A percentile compares a stretch with the other conserved stretches of the same genome.
These are phyloP conservation scores for Telmatochromis brichardi DNA, from an alignment of 2,113 vertebrate species.

Conservation along the genomic window DNA sequence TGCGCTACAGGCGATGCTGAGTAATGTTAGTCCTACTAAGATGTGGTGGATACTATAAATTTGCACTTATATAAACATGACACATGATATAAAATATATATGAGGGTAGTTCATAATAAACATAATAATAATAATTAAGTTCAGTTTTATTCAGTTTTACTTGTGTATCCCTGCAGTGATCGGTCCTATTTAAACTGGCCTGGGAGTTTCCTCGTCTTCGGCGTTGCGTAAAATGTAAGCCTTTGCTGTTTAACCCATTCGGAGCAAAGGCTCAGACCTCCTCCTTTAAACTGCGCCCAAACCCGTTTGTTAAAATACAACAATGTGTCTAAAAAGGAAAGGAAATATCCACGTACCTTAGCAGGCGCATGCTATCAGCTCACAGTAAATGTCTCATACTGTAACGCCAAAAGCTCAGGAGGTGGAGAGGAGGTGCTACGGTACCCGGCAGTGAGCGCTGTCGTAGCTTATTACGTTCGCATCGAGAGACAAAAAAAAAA, in stretches of 20 bases:
- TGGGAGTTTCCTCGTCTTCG: constrained; percentile 13
- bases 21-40: too few relatives aligned
- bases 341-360: constrained; percentile 39
- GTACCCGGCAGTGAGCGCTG: neutral
- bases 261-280: neutral
- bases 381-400: constrained; percentile 4
- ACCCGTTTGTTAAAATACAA: neutral
- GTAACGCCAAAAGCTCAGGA: neutral
- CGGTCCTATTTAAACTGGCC: neutral
- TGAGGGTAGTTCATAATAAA: neutral
- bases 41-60: too few relatives aligned
- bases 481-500: accelerated
- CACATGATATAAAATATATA: neutral
- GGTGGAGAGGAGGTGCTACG: constrained; percentile 33
- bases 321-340: neutral
- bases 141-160: neutral
- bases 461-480: neutral
- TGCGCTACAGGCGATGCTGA: neutral
- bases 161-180: neutral
- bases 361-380: neutral
- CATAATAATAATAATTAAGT: neutral
- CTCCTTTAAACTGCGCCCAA: neutral
- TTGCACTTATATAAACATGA: neutral
- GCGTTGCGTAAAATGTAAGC: neutral
- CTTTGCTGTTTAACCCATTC: neutral